phyloP scores from a whole-genome alignment of 2,888 invertebrate genomes.

The Clunio marinus region DNA sequence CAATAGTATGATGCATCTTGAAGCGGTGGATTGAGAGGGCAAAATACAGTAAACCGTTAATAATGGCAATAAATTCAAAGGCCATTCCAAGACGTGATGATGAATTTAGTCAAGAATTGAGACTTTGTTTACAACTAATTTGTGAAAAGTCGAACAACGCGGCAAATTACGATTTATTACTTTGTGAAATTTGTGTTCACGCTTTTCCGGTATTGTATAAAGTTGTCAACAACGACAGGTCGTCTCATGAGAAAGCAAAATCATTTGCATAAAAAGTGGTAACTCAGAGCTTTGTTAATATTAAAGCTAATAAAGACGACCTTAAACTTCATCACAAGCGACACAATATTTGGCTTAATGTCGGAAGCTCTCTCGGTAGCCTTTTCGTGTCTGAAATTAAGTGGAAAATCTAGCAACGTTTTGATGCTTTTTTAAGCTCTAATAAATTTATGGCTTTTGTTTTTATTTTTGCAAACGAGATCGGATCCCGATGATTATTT shows the following conservation, averaged over 20 bases:
- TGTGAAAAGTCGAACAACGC: slow-evolving; percentile 4
- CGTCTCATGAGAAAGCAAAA: not conserved
- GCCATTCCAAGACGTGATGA: slow-evolving; percentile 10
- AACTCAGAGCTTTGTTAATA: not conserved
- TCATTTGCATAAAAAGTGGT: slow-evolving; percentile 5
- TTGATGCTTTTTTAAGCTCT: not conserved
- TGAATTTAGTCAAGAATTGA: not conserved
- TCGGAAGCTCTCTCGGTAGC: not conserved
- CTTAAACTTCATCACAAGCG: slow-evolving; percentile 17
- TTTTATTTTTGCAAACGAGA: no score
- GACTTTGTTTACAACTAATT: not conserved
- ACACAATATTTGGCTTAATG: not conserved
- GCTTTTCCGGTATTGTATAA: not conserved
- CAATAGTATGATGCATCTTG: not conserved
- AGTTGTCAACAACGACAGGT: not conserved
- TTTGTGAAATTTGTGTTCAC: not conserved
- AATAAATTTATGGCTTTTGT: slow-evolving; percentile 21
- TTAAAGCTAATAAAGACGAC: not conserved
- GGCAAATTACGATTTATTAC: slow-evolving; percentile 9
- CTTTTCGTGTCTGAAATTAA: not conserved
- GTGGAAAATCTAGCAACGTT: not conserved
- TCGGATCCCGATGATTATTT: not conserved
- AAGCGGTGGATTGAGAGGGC: not conserved
- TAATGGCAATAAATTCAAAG: not conserved
- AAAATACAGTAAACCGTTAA: slow-evolving; percentile 9